Evolutionary conservation across 1,140 invertebrate genomes (phyloP).

Genomic region (Semibalanus balanoides): DNA sequence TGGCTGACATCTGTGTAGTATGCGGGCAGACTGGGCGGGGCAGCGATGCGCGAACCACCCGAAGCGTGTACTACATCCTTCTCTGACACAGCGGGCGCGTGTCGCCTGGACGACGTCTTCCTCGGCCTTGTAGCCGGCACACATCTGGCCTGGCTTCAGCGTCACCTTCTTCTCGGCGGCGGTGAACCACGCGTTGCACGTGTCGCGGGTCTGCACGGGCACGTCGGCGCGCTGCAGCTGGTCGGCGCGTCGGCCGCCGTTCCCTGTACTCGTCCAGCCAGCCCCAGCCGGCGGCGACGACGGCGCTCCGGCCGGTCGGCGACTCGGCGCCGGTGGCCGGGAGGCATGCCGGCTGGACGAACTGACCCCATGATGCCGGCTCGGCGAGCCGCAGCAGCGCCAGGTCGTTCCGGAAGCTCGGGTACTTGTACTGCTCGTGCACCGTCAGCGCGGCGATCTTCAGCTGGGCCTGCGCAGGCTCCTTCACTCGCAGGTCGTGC

Average conservation of each 20-base stretch:
- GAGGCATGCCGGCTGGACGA: conserved; percentile 16
- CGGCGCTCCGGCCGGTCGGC: conserved; percentile 5
- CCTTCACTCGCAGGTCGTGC: background rate
- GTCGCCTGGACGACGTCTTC: conserved; percentile 29
- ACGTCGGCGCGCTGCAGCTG: conserved; percentile 33
- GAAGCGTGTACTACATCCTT: background rate
- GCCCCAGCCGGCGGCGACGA: conserved; percentile 25
- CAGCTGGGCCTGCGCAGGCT: background rate
- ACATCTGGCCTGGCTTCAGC: conserved; percentile 19
- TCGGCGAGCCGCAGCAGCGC: conserved; percentile 22
- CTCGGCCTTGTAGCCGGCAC: conserved; percentile 29
- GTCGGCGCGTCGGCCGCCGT: conserved; percentile 14
- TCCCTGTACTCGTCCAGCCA: conserved; percentile 17
- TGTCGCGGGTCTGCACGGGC: conserved; percentile 23
- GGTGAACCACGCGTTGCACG: conserved; percentile 24
- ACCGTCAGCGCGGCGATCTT: background rate
- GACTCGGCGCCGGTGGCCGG: conserved; percentile 12
- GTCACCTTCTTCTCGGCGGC: conserved; percentile 5
- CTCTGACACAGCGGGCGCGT: conserved; percentile 23
- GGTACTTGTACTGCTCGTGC: background rate
- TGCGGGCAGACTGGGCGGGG: conserved; percentile 12
- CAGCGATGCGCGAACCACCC: conserved; percentile 13
- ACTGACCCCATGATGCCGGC: conserved; percentile 10
- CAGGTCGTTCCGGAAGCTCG: conserved; percentile 23
- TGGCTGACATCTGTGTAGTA: conserved; percentile 16